Evolutionary conservation across 1,140 invertebrate genomes (phyloP), one percentile per base, ranked within the genome.

Genomic region (Marisa cornuarietis): DNA sequence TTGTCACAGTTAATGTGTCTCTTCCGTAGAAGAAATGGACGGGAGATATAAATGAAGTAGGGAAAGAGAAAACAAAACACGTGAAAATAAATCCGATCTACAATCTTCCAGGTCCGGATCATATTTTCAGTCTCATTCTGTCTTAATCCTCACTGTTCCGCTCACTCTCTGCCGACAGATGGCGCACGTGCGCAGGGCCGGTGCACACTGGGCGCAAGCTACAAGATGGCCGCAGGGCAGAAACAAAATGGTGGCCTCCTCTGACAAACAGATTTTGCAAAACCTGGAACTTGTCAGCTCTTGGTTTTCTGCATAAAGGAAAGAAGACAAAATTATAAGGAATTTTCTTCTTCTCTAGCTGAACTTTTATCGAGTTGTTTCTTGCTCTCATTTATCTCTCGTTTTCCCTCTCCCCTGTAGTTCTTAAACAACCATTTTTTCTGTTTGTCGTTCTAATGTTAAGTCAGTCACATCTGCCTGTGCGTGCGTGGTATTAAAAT

Each of bases 191-290:
- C 92, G 92, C 84, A 97, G 92, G 79, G 94, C 93, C 2, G 94
- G 92, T 5, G 95, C 95, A 92, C 96, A 98, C 69, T 94, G 93
- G 9, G 94, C 93, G 90, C 96, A 98, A 52, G 95, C 94, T 51
- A 96, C 94, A 82, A 97, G 92, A 92, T 97, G 96, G 8, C 96
- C 95, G 90, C 96, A 98, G 42, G 96, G 96, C 84, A 97, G 91
- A 91, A 97, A 96, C 61, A 96, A 95, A 72, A 97, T 94, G 62
- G 94, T 94, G 76, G 96, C 94, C 91, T 97, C 96, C 81, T 93
- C 93, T 89, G 97, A 96, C 93, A 97, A 94, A 87, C 96, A 98
- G 82, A 98, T 95, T 93, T 97, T 97, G 89, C 96, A 98, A 42
- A 95, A 79, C 22, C 65, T 42, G 10, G 74, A 71, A n/a, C 62